Base-by-base conservation (phyloP, 2,888 invertebrate genomes). In the Coleophora deauratella region DNA sequence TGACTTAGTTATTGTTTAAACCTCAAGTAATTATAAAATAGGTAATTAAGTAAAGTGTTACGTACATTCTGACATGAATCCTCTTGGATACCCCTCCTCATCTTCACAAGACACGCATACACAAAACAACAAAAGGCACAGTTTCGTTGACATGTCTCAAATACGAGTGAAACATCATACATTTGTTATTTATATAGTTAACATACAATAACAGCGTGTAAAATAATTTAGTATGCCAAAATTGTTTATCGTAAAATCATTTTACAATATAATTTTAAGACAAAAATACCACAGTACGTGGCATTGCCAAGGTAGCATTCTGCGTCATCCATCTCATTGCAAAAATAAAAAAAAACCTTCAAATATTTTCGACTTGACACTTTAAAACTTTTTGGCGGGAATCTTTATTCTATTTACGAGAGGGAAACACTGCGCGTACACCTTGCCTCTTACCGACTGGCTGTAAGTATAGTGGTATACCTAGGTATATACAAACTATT, bases 51-150 rank as follows among this genome's bases (percentile, higher is more conserved):
- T n/a, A n/a, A n/a, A n/a, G n/a, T n/a, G n/a, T n/a, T 45, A 80
- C 82, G 50, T 79, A 84, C 84, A 84, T 57, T 71, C 66, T 55
- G 81, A 74, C 72, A 81, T 67, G 13, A 77, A 59, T 60, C 84
- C 84, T 31, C 66, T 66, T 0, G 84, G 77, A 52, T 75, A 75
- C 51, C 84, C 84, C 38, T 74, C 73, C 1, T 43, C 49, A 44
- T 67, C 64, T 15, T 42, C 51, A 42, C 48, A 48, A 12, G 43
- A 33, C 46, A 49, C 43, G 41, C 33, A 46, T 40, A 48, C 36
- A 52, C 42, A 42, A 44, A 33, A 47, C 50, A 13, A 12, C 27
- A 40, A 28, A 2, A 15, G 9, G 10, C 40, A 40, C 40, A 40
- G 30, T 38, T 30, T 32, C 21, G 32, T 12, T 38, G 27, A 3